Percentiles rank a stretch among this genome's conserved stretches.
These are phyloP conservation scores for Lophura nycthemera DNA, from an alignment of 2,113 vertebrate genomes.

Conservation along the genomic window DNA sequence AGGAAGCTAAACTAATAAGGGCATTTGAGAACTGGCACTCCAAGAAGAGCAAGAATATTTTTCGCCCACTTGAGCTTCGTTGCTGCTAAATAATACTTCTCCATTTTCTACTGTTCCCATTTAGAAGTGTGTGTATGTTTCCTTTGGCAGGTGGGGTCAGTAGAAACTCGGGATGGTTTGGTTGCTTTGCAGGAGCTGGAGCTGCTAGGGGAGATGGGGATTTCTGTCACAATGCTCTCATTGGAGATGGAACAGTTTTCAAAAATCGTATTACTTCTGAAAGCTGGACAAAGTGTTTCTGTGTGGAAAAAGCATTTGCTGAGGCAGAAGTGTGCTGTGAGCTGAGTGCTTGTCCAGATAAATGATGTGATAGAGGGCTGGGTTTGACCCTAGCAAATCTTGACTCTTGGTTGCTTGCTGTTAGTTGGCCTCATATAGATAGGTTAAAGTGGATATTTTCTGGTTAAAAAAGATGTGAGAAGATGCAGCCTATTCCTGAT, in stretches of 20 bases:
- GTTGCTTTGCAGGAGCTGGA: conserved; percentile 58
- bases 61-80: background rate
- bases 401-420: background rate
- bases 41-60: background rate
- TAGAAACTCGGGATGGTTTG: conserved; percentile 22
- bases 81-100: background rate
- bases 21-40: background rate
- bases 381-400: background rate
- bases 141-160: conserved; percentile 4
- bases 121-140: conserved; percentile 1
- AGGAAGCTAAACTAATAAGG: background rate
- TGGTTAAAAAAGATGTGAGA: background rate
- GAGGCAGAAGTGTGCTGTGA: background rate
- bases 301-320: background rate
- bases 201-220: conserved; percentile 23
- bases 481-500: background rate
- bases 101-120: background rate
- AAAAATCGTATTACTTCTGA: conserved; percentile 3
- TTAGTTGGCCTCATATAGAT: background rate
- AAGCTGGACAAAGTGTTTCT: background rate
- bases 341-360: background rate
- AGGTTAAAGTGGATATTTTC: background rate
- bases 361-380: background rate
- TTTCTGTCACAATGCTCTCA: conserved; percentile 38
- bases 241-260: conserved; percentile 45